These are phyloP conservation scores for Conistra vaccinii DNA, from an alignment of 2,888 invertebrate genomes.

Conservation along the genomic window DNA sequence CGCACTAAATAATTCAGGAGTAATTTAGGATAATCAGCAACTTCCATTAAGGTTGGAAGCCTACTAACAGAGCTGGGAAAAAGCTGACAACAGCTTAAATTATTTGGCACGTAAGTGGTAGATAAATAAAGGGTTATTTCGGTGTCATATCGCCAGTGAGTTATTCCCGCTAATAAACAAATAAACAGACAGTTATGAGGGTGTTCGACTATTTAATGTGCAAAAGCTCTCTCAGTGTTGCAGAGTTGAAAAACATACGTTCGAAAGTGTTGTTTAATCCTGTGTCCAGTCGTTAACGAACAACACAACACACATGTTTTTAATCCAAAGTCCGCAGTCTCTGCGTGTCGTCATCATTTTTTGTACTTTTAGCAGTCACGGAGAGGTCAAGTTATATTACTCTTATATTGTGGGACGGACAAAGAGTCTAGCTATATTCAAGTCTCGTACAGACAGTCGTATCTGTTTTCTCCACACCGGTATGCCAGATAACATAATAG, in stretches of 20 bases:
- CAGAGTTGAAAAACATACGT: conserved; percentile 53
- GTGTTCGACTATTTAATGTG: conserved; percentile 52
- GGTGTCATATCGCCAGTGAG: conserved; percentile 5
- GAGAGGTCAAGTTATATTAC: conserved; percentile 70
- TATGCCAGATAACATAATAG: conserved; percentile 77
- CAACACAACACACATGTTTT: conserved; percentile 68
- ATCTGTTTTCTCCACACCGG: conserved; percentile 70
- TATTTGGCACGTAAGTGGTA: conserved; percentile 19
- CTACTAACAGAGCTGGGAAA: conserved; percentile 10
- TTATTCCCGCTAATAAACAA: conserved; percentile 36
- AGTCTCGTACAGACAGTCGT: conserved; percentile 59
- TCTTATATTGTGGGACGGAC: conserved; percentile 59
- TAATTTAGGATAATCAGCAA: conserved; percentile 40
- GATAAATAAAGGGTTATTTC: conserved; percentile 23
- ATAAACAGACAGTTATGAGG: conserved; percentile 29
- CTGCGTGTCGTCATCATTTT: conserved; percentile 69
- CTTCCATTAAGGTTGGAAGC: conserved; percentile 29
- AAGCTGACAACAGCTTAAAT: neutral
- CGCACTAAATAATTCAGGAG: conserved; percentile 31
- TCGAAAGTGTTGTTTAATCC: conserved; percentile 60
- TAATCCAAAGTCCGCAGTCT: conserved; percentile 66
- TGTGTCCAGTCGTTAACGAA: conserved; percentile 56
- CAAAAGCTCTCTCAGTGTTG: conserved; percentile 60
- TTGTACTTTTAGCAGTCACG: conserved; percentile 69
- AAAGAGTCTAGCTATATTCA: conserved; percentile 69